phyloP scores from a whole-genome alignment of 2,797 vertebrate genomes.

The Manis pentadactyla region DNA sequence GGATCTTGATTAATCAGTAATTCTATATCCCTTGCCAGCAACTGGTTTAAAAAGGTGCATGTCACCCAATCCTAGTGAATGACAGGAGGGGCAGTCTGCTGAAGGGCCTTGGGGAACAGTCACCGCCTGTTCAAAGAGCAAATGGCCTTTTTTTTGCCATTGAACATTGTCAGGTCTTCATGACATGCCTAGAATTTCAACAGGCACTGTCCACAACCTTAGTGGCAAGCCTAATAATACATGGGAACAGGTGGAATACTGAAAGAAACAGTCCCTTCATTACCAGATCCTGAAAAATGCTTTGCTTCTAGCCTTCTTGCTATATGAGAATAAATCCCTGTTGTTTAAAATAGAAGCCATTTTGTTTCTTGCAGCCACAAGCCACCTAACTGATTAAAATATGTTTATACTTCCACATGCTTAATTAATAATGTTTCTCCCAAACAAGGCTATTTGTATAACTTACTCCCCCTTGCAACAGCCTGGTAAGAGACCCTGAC shows the following conservation, averaged over 20 bases:
- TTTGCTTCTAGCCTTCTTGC: background rate
- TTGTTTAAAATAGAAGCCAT: background rate
- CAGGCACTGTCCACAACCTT: background rate
- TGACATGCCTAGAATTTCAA: background rate
- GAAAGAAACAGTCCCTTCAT: background rate
- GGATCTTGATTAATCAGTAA: background rate
- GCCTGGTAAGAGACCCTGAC: background rate
- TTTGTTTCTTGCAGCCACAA: conserved; percentile 38
- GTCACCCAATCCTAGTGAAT: background rate
- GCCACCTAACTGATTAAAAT: background rate
- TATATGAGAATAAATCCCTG: background rate
- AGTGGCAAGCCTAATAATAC: background rate
- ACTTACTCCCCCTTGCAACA: background rate
- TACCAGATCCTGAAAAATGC: background rate
- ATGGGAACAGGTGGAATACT: background rate
- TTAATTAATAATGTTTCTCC: background rate
- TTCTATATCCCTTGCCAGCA: background rate
- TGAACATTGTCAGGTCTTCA: background rate
- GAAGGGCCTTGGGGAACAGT: background rate
- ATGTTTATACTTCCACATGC: background rate
- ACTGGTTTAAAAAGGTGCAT: background rate
- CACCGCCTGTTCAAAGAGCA: background rate
- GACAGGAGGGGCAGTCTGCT: background rate
- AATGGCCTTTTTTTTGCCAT: background rate
- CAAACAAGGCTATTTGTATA: background rate